These are phyloP conservation scores for Aphidius ervi DNA, from an alignment of 1,140 invertebrate genomes.

Conservation along the genomic window DNA sequence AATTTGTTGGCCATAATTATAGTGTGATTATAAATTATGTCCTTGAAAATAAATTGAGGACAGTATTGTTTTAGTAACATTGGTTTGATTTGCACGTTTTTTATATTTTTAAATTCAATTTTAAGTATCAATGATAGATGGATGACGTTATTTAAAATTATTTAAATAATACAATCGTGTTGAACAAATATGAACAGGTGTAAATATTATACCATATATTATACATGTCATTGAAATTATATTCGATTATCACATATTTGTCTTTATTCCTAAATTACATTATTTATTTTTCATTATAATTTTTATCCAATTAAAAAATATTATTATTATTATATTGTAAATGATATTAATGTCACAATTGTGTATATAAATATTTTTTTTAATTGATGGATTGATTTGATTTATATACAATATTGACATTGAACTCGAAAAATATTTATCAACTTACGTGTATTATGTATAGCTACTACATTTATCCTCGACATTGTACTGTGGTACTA, in stretches of 20 bases:
- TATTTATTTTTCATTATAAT: no score
- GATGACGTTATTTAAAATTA: neutral
- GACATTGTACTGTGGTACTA: conserved; percentile 12
- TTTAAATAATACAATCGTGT: neutral
- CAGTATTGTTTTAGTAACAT: conserved; percentile 7
- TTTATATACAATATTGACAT: conserved; percentile 13
- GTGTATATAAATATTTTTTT: no score
- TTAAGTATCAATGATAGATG: conserved; percentile 7
- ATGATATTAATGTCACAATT: no score
- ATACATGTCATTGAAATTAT: neutral
- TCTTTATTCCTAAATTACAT: no score
- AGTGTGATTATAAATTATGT: conserved; percentile 5
- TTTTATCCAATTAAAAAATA: no score
- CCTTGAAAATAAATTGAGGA: conserved; percentile 16
- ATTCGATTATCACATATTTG: no score
- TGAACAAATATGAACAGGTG: neutral
- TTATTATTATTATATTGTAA: no score
- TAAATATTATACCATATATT: neutral
- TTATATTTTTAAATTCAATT: conserved; percentile 10
- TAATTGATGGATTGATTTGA: neutral
- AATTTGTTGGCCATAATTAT: no score
- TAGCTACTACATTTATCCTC: conserved; percentile 5
- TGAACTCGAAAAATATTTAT: conserved; percentile 7
- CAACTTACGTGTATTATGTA: neutral
- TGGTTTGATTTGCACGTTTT: neutral